Base-by-base conservation (phyloP, 2,113 vertebrate genomes). In the Nothobranchius furzeri region DNA sequence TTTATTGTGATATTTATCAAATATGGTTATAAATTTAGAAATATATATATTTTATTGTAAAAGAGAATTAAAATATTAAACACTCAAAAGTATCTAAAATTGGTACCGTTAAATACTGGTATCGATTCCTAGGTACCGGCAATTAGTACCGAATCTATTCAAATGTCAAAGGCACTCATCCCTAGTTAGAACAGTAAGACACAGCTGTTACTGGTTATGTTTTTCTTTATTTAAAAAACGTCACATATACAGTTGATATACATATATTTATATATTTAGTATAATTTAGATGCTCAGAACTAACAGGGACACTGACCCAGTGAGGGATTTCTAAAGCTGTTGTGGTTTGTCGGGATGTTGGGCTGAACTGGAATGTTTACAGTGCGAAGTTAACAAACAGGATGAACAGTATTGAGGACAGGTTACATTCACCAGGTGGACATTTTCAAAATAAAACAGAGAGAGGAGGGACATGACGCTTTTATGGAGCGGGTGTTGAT, bases 341-440 rank as follows among this genome's bases (percentile, higher is more conserved):
- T 55, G 59, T 55, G 60, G 56, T 76, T 75, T 58, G 68, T 47
- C 59, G 64, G 68, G 76, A 55, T 11, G 62, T 42, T 30, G 49
- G 24, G 35, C 65, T 64, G 61, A 71, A 75, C 68, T 86, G 82
- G 75, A 86, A 86, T 85, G 85, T 87, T 90, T 91, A 91, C 90
- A 90, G 90, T 90, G 87, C 81, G 73, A 76, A 83, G 70, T 82
- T 70, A 76, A 87, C 67, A 75, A 78, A 88, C 79, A 83, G 72
- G 72, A 83, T 86, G 78, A 88, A 90, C 90, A 91, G 90, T 91
- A 91, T 90, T 76, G 71, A 84, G 83, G 81, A 90, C 72, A 89
- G 48, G 69, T 85, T 79, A 80, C 74, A 89, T 81, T 87, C 74
- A 85, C 70, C 82, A 73, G 67, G 77, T 79, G 73, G 83, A 85